Base-by-base conservation (phyloP, 2,888 invertebrate species). In the Syrphus vitripennis region DNA sequence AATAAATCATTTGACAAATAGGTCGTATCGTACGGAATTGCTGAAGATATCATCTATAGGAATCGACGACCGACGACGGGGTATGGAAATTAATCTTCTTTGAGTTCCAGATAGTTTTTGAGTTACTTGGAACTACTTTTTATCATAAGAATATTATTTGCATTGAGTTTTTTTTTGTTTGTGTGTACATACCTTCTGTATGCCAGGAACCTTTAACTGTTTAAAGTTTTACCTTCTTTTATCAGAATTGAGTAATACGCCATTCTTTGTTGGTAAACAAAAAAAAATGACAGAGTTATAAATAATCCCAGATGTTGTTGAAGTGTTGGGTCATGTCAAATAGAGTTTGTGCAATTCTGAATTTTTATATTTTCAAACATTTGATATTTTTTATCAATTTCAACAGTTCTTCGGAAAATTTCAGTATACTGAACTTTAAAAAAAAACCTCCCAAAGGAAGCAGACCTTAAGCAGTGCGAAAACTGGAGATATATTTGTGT, bases 1-100 rank as follows among this genome's bases (percentile, higher is more conserved):
- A 59, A 59, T 59, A 59, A 59, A 59, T 59, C 59, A 59, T 59
- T 59, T 59, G 59, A 37, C 59, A 59, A 59, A 59, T 59, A 59
- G 59, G 59, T 59, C 59, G 59, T 37, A 34, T 59, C 59, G 29
- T 37, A 59, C 21, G 59, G 16, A 59, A 59, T 19, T 57, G 31
- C 16, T 55, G 31, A 31, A 55, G 55, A 57, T 57, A 59, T 34
- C 57, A 59, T 59, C 57, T 59, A 7, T 3, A 9, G 10, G 29
- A 3, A 3, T 5, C 29, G 3, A 6, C 29, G 4, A 29, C 29
- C 6, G 29, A 29, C 9, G 9, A 12, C 21, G 21, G 9, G 59
- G 34, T 14, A 59, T 34, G 59, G 37, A 59, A 59, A 59, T 59
- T 37, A 37, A 59, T 59, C 34, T 34, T 59, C 34, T 59, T 59